These are phyloP conservation scores for Sciurus carolinensis DNA, from an alignment of 2,797 vertebrate species.

Conservation along the genomic window DNA sequence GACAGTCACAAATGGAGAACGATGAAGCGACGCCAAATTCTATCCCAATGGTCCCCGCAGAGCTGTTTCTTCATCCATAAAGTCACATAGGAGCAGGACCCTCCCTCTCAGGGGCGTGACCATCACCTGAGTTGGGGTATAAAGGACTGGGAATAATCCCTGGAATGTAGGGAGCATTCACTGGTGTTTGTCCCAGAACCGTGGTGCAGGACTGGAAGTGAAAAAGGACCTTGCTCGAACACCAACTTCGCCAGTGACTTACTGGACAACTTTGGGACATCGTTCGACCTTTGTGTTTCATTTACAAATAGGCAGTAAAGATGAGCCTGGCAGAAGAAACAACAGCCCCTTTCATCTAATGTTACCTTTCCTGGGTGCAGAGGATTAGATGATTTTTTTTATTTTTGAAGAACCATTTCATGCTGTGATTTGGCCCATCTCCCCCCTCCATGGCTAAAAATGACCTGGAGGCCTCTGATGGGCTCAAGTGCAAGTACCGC, in stretches of 20 bases:
- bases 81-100: not conserved
- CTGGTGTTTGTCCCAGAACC: not conserved
- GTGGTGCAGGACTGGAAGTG: not conserved
- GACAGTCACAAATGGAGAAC: not conserved
- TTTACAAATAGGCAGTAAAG: not conserved
- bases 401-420: not conserved
- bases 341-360: not conserved
- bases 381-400: not conserved
- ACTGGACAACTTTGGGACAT: not conserved
- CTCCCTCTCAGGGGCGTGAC: not conserved
- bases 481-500: not conserved
- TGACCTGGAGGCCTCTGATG: not conserved
- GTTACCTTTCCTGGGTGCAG: not conserved
- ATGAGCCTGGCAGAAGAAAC: not conserved
- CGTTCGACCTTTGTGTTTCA: not conserved
- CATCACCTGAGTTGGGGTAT: not conserved
- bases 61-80: not conserved
- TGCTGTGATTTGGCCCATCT: not conserved
- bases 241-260: not conserved
- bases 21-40: not conserved
- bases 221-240: not conserved
- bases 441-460: not conserved
- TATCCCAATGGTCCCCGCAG: not conserved
- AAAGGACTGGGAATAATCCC: not conserved
- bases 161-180: not conserved